These are phyloP conservation scores for Brachirus orientalis DNA, from an alignment of 2,113 vertebrate species.

Conservation along the genomic window DNA sequence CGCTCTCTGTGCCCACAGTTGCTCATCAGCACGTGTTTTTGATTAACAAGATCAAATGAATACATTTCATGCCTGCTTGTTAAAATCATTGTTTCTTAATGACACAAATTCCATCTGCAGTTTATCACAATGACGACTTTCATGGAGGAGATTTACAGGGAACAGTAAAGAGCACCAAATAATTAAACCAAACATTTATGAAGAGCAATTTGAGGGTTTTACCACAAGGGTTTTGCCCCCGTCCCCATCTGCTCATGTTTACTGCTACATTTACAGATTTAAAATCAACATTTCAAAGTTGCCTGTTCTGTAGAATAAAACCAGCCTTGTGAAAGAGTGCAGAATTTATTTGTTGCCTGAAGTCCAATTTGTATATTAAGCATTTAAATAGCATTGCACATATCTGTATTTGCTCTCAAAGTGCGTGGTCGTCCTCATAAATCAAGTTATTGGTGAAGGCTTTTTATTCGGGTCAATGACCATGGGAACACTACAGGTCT, in stretches of 20 bases:
- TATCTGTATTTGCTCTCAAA: conserved; percentile 23
- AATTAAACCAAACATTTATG: conserved; percentile 64
- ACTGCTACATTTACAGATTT: conserved; percentile 53
- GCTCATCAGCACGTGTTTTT: conserved; percentile 33
- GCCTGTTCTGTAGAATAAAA: conserved; percentile 46
- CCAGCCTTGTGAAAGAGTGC: conserved; percentile 45
- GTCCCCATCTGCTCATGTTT: conserved; percentile 74
- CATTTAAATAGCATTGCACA: conserved; percentile 54
- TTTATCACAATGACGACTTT: conserved; percentile 31
- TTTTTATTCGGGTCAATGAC: conserved; percentile 60
- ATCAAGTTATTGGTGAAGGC: conserved; percentile 15
- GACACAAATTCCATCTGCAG: conserved; percentile 32
- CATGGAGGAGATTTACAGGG: conserved; percentile 43
- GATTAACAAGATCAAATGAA: conserved; percentile 28
- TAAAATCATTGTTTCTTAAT: conserved; percentile 36
- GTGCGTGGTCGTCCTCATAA: conserved; percentile 35
- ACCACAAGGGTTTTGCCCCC: conserved; percentile 12
- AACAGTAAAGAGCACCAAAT: conserved; percentile 38
- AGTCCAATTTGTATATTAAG: conserved; percentile 56
- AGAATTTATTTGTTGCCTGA: conserved; percentile 59
- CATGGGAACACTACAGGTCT: conserved; percentile 38
- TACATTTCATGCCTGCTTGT: conserved; percentile 7
- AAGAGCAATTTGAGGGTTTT: too few relatives aligned
- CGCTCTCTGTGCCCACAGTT: background rate
- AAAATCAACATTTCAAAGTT: conserved; percentile 30